Evolutionary conservation across 1,140 invertebrate species (phyloP), one percentile per base, ranked within the genome.

Genomic region (Bicyclus anynana): DNA sequence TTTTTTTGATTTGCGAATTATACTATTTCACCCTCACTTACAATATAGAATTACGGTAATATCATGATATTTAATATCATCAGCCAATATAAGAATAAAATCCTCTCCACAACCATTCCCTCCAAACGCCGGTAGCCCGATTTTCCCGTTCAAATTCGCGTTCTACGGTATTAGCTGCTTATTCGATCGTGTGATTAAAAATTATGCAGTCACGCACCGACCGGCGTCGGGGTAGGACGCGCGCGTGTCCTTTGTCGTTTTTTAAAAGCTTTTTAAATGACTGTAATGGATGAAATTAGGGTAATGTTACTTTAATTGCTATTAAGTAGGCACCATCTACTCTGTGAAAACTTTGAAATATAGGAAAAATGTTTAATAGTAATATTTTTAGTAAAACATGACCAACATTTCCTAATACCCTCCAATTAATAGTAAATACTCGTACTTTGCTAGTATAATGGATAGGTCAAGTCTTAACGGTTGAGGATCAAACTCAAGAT

Each of bases 161-260:
- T 85, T 85, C 78, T 76, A 81, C 65, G 57, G 74, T 79, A 84
- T 84, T 84, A 84, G 80, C 68, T 84, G 81, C 77, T 78, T 77
- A 84, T 74, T 81, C 84, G 56, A 65, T 82, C 81, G 84, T 78
- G 74, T 83, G 75, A 87, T 87, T 87, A 87, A 84, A 84, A 86
- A 86, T 83, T 83, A 84, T 84, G 79, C 79, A 74, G 64, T 77
- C 60, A 69, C 72, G 57, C 59, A 59, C 52, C 52, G 59, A 58
- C 56, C 57, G 62, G 50, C 67, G 60, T 14, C 49, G 64, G 51
- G 60, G 47, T 58, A 62, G 65, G 67, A 55, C 66, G 69, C 47
- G 38, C 69, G 70, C 52, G 46, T 72, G 72, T 51, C 57, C 53
- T 66, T 72, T 67, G 70, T 71, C 75, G 72, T 60, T 63, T 72